A percentile compares a stretch with the other conserved stretches of the same genome.
These are phyloP conservation scores for Hemitrygon akajei DNA, from an alignment of 2,797 vertebrate species.

Conservation along the genomic window DNA sequence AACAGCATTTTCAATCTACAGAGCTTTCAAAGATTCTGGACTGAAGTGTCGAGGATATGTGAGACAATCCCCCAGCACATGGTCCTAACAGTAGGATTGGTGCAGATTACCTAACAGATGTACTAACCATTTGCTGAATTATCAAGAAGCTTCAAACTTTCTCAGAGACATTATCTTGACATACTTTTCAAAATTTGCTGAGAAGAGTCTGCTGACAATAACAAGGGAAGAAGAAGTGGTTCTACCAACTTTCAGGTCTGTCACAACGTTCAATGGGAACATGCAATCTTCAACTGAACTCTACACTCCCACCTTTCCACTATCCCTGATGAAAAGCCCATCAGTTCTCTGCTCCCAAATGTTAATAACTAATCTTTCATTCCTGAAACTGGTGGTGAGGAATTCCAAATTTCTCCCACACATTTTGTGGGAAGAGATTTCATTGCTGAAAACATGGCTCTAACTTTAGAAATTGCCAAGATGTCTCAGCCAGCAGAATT, in stretches of 20 bases:
- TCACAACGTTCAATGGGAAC: not conserved
- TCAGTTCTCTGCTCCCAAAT: not conserved
- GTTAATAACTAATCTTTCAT: not conserved
- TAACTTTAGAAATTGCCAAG: not conserved
- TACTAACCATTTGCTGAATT: no score
- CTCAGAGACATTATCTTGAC: no score
- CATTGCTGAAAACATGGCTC: not conserved
- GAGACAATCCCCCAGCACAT: not conserved
- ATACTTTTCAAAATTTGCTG: not conserved
- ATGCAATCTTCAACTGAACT: not conserved
- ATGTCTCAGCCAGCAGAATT: no score
- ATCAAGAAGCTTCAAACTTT: not conserved
- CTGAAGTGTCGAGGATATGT: not conserved
- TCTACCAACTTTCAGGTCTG: not conserved
- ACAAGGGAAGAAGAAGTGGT: not conserved
- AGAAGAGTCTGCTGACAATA: not conserved
- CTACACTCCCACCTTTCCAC: not conserved
- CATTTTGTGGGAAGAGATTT: not conserved
- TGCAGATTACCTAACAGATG: not conserved
- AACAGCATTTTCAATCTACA: constrained; percentile 8
- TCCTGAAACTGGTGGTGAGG: not conserved
- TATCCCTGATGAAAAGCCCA: not conserved
- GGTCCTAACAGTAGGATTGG: not conserved
- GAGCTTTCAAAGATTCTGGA: not conserved
- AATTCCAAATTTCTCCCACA: not conserved